Conservation (phyloP, 1,140 invertebrate genomes). For the Ctenoplectra terminalis region DNA sequence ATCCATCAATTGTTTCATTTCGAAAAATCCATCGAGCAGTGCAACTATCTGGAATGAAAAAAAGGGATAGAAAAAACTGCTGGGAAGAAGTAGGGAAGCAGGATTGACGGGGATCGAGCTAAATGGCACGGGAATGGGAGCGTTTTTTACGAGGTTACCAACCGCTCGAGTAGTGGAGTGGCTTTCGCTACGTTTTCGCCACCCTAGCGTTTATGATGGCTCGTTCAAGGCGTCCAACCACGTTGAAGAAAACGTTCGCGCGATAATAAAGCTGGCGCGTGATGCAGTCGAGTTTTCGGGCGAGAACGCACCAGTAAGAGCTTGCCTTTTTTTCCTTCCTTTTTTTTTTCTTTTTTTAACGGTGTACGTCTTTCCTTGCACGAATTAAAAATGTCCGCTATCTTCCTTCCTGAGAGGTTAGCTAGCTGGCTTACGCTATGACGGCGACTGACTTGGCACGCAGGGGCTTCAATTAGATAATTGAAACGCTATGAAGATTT, state of each 20-base stretch:
- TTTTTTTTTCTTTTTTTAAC: neutral
- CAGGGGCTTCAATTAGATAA: conserved; percentile 14
- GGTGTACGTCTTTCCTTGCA: neutral
- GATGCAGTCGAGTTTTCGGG: conserved; percentile 3
- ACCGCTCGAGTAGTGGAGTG: conserved; percentile 33
- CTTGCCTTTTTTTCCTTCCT: neutral
- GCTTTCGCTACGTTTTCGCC: conserved; percentile 39
- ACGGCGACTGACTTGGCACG: conserved; percentile 3
- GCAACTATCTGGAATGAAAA: neutral
- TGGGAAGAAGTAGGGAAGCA: neutral
- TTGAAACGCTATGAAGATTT: conserved; percentile 11
- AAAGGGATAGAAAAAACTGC: too few species aligned
- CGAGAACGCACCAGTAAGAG: too few species aligned
- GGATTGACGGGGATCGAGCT: conserved; percentile 16
- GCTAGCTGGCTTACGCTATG: neutral
- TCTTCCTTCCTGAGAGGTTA: neutral
- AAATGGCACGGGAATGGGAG: conserved; percentile 28
- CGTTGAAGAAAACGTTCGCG: conserved; percentile 8
- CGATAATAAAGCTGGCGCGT: conserved; percentile 31
- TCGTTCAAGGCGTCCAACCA: conserved; percentile 12
- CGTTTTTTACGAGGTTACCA: conserved; percentile 46
- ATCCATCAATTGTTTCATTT: neutral
- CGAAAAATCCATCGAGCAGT: neutral
- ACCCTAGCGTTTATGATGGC: conserved; percentile 34
- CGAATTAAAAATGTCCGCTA: neutral